A percentile compares a stretch with the other conserved stretches of the same genome.
Evolutionary conservation across 2,113 vertebrate species (phyloP).

Genomic region (Taxidea taxus): DNA sequence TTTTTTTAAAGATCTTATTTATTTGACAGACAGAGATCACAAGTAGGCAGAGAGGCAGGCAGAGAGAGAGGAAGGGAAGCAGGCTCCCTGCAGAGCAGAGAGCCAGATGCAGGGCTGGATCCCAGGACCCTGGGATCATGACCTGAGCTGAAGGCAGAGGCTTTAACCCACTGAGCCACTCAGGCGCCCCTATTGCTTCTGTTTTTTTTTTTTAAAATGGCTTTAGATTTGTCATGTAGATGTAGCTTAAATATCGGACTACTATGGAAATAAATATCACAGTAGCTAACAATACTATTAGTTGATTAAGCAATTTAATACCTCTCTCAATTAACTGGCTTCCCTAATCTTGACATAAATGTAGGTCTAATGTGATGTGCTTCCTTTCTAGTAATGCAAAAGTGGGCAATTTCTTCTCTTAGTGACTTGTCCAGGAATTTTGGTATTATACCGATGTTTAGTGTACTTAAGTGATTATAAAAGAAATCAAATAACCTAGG

Average conservation of each 20-base stretch:
- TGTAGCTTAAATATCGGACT: not conserved
- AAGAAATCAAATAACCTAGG: not conserved
- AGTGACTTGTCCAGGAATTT: not conserved
- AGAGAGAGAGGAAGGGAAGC: no score
- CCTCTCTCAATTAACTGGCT: not conserved
- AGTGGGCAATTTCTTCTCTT: not conserved
- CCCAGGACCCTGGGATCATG: no score
- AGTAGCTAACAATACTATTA: not conserved
- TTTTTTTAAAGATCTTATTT: no score
- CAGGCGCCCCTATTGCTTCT: not conserved
- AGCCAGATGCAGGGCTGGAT: no score
- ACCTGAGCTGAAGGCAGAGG: no score
- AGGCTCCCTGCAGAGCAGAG: no score
- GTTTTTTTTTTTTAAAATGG: no score
- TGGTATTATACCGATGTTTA: not conserved
- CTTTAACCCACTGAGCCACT: no score
- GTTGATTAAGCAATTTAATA: not conserved
- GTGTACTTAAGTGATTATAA: not conserved
- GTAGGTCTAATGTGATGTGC: not conserved
- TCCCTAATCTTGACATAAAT: not conserved
- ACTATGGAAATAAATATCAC: slow-evolving; percentile 4
- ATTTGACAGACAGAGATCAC: no score
- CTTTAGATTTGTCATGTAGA: not conserved
- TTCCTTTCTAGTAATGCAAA: not conserved
- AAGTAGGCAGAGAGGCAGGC: no score